Base-by-base conservation (phyloP, 64 coral and sea anemone genomes). In the Astreopora myriophthalma region DNA sequence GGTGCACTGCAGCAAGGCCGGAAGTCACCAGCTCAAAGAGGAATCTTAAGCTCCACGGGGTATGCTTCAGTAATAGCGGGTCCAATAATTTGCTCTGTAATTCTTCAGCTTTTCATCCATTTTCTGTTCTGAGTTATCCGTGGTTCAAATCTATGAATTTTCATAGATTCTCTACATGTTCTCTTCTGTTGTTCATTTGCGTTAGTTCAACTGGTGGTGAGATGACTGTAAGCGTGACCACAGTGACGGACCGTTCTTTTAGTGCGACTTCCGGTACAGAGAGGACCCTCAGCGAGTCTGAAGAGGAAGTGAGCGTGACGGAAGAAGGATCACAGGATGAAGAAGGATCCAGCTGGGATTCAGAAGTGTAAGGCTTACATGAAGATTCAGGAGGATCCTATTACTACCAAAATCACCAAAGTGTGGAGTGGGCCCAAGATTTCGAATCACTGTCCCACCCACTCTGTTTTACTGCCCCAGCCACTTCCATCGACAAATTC, bases 251-350 rank as follows among this genome's bases (percentile, higher is more conserved):
- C 39, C 79, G 71, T 5, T 85, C 90, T 5, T 92, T 92, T 12
- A 85, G 68, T 38, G 90, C 69, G n/a, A 92, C 90, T n/a, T 92
- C 90, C 28, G 90, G 75, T 23, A 92, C 90, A 33, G 90, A 92
- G 34, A 55, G 71, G 23, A 92, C 90, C 6, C 72, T 92, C 11
- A 92, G 90, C 48, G 90, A 92, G 31, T 92, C 90, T 6, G 89
- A 73, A 9, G 78, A 79, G 7, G 89, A 83, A 34, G 76, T 49
- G 27, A 81, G 70, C 22, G 89, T 37, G 38, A 70, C 65, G 1
- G 75, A 92, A 26, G 90, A 92, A 25, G 80, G 34, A 30, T 92
- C 90, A 83, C 55, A 65, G 12, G 89, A 83, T 10, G 76, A 82
- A 12, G 89, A 64, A 14, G 90, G 12, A 6, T 92, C 90, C 19